Evolutionary conservation across 2,113 vertebrate genomes (phyloP), one percentile per base, ranked within the genome.

Genomic region (Neolamprologus cancellatus): DNA sequence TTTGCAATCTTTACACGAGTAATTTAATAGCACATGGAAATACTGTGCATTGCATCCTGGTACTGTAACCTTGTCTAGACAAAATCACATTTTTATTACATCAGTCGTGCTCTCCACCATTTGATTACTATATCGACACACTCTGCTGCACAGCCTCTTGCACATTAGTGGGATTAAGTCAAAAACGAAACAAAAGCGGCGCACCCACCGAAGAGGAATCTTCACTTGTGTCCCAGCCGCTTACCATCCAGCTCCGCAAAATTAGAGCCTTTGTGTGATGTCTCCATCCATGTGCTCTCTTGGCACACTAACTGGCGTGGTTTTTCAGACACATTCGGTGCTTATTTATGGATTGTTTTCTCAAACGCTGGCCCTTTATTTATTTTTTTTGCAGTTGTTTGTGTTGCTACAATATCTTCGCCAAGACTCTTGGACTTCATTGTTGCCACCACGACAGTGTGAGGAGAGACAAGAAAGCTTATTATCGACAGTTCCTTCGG

Each of bases 401-500:
- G 83, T 81, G 48, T 53, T 53, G 85, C 84, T 86, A 59, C 59
- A 52, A 12, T 83, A 79, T 90, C 78, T 80, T 85, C 85, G 84
- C 90, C 79, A 87, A 90, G 78, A 79, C n/a, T n/a, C n/a, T n/a
- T n/a, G n/a, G n/a, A n/a, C 85, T 86, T 61, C 48, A 71, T 84
- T 84, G 90, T 90, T 90, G 84, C 71, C 66, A 69, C 39, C 54
- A 83, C 54, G 69, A 78, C 84, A 79, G 87, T 78, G 66, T 69
- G 87, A 87, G 71, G 78, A 85, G 78, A 92, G 79, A 89, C 53
- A 59, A 83, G 74, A 84, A 89, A 89, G 50, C 89, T 94, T 87
- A 90, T 95, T 91, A 93, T 92, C 3, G 39, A 81, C 85, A 88
- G 30, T 36, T 69, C 66, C 79, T 85, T 82, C 41, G 78, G 66